Evolutionary conservation across 1,140 invertebrate species (phyloP).

Genomic region (Dendrolimus kikuchii): DNA sequence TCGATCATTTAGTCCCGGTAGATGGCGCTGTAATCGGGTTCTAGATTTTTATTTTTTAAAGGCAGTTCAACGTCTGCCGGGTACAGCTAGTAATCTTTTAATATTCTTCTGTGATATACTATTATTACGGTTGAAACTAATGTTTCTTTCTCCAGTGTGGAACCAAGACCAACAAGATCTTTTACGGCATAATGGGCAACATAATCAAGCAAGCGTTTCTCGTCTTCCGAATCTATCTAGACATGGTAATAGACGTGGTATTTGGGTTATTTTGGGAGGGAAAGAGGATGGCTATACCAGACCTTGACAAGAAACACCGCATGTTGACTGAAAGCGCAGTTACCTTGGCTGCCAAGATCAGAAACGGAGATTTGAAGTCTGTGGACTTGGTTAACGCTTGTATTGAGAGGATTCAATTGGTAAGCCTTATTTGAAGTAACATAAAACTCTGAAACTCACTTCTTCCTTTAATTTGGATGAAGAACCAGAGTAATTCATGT

Average conservation of each 20-base stretch:
- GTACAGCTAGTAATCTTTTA: not conserved
- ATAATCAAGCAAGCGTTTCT: constrained; percentile 40
- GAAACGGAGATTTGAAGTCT: constrained; percentile 75
- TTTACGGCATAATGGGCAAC: constrained; percentile 38
- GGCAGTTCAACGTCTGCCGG: too few species aligned
- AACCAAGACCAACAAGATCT: constrained; percentile 42
- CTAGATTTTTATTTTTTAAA: too few species aligned
- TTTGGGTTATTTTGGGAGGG: constrained; percentile 72
- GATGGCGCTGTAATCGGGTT: too few species aligned
- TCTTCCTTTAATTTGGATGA: too few species aligned
- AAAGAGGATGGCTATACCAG: constrained; percentile 70
- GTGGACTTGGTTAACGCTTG: constrained; percentile 82
- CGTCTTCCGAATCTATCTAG: constrained; percentile 35
- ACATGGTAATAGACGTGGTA: constrained; percentile 46
- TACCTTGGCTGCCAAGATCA: constrained; percentile 78
- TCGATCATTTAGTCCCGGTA: too few species aligned
- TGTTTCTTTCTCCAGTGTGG: constrained; percentile 26
- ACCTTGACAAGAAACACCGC: constrained; percentile 71
- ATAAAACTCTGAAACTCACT: too few species aligned
- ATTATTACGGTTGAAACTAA: not conserved
- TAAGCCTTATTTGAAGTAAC: constrained; percentile 43
- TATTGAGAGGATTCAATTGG: constrained; percentile 84
- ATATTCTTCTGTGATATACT: not conserved
- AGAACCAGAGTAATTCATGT: too few species aligned
- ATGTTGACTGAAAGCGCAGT: constrained; percentile 79